These are phyloP conservation scores for Pelusios castaneus DNA, from an alignment of 2,113 vertebrate species.

Conservation along the genomic window DNA sequence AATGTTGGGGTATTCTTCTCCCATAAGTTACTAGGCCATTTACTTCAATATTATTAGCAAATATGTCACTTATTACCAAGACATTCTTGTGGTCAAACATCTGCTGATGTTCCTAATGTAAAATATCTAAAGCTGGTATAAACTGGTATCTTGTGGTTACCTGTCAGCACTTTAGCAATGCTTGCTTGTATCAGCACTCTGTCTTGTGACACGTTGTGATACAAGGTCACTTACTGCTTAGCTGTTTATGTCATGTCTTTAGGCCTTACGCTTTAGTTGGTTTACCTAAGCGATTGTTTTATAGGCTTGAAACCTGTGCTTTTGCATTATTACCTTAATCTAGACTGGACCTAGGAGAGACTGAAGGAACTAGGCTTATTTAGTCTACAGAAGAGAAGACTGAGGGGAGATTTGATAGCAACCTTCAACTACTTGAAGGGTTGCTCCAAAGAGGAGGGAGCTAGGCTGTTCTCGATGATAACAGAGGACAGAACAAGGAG, in stretches of 20 bases:
- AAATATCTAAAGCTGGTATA: neutral
- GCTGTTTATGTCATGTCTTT: neutral
- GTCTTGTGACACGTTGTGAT: neutral
- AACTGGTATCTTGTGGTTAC: neutral
- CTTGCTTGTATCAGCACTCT: neutral
- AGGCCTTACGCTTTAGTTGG: neutral
- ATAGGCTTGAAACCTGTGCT: neutral
- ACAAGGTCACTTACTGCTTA: neutral
- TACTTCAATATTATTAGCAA: neutral
- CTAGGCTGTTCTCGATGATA: no score
- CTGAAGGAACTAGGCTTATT: no score
- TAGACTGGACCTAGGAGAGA: no score
- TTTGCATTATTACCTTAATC: neutral
- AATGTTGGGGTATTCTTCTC: neutral
- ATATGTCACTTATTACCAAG: neutral
- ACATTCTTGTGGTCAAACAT: neutral
- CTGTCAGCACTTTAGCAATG: neutral
- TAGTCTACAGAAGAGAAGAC: no score
- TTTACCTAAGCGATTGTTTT: no score
- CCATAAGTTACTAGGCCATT: neutral
- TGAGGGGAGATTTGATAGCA: no score
- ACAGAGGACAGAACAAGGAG: no score
- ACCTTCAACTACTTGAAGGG: no score
- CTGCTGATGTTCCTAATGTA: neutral
- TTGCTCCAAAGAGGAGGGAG: no score